Evolutionary conservation across 1,140 invertebrate genomes (phyloP).

Genomic region (Heterodera carotae): DNA sequence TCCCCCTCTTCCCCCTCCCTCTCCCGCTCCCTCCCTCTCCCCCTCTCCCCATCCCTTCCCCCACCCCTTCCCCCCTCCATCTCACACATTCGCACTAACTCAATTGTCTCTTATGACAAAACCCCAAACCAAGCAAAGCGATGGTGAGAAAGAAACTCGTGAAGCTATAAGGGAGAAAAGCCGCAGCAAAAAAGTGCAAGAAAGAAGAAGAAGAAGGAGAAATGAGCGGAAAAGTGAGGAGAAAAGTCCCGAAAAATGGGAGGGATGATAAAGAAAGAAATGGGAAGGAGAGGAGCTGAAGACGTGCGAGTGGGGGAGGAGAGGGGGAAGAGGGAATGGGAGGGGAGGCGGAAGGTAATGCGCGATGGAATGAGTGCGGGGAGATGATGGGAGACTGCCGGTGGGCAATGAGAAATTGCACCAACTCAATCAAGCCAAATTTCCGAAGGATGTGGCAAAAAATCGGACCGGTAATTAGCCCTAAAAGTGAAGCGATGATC

Average conservation of each 20-base stretch:
- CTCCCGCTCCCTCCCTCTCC: no score
- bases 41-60: no score
- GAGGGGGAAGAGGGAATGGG: no score
- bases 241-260: background rate
- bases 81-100: background rate
- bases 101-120: background rate
- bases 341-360: no score
- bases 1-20: no score
- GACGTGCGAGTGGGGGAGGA: background rate
- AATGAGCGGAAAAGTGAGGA: background rate
- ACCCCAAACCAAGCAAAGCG: background rate
- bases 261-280: background rate
- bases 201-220: background rate
- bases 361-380: no score
- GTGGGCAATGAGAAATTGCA: background rate
- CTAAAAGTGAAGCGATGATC: background rate
- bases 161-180: no score
- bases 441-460: background rate
- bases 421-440: background rate
- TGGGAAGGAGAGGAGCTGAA: background rate
- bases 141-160: background rate
- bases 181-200: no score
- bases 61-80: no score
- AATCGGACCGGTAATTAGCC: background rate
- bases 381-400: no score